Evolutionary conservation across 2,113 vertebrate species (phyloP), one percentile per base, ranked within the genome.

Genomic region (Spea bombifrons): DNA sequence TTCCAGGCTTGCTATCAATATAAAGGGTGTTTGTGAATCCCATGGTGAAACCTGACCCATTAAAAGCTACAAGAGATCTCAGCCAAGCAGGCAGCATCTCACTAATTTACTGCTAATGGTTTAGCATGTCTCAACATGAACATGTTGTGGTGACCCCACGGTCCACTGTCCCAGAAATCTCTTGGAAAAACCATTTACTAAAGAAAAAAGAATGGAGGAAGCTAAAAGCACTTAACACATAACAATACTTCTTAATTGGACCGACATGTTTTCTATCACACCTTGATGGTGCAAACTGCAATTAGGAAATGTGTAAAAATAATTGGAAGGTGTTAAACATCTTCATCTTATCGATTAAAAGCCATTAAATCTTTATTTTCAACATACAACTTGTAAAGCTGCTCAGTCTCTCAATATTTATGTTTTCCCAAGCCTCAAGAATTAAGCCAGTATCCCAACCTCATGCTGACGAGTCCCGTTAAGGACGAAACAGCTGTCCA

Each of bases 21-120:
- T 76, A 50, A 30, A 2, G 30, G 30, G 30, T 2, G 30, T 30
- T 30, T 30, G 65, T 16, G 75, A 3, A 55, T 76, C 75, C 75
- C 75, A 76, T 46, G 66, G 67, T 48, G 75, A 76, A 57, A 76
- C 66, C 15, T 68, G 66, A 57, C 65, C 75, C 55, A 61, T 70
- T 77, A 77, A 64, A 49, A 70, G 53, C 66, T 50, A 10, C 7
- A 55, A 50, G 75, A 3, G 57, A 61, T 49, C 12, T 50, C 46
- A 70, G 66, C 52, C 53, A 70, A 49, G 68, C 67, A 43, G 48
- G 16, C 55, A 61, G n/a, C 53, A 77, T 77, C 4, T 8, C 75
- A 55, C 12, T 63, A 44, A 71, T 61, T 43, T 15, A 71, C 12
- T 16, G 46, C 45, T 44, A 30, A 30, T 46, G 47, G 70, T 63